Evolutionary conservation across 2,797 vertebrate genomes (phyloP).

Genomic region (Chelmon rostratus): DNA sequence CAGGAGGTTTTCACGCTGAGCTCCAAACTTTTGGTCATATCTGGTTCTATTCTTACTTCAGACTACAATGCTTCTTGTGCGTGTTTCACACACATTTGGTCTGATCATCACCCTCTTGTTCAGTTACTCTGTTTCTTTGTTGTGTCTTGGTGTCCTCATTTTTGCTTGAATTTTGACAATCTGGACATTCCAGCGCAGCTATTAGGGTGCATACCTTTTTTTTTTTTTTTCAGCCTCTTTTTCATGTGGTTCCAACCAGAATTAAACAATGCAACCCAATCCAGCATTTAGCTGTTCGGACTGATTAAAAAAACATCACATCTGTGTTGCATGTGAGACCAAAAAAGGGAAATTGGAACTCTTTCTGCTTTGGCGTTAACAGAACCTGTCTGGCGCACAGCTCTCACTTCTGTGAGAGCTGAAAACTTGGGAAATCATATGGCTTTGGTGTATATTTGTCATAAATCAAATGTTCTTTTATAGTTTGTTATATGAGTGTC

Average conservation of each 20-base stretch:
- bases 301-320: constrained; percentile 52
- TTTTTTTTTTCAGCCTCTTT: constrained; percentile 19
- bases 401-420: constrained; percentile 8
- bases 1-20: background rate
- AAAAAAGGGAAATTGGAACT: constrained; percentile 42
- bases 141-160: background rate
- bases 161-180: background rate
- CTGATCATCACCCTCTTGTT: constrained; percentile 8
- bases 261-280: constrained; percentile 38
- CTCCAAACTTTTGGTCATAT: background rate
- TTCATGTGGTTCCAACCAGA: constrained; percentile 35
- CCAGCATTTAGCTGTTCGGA: constrained; percentile 38
- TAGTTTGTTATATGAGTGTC: constrained; percentile 11
- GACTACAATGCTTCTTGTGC: background rate
- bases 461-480: constrained; percentile 6
- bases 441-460: background rate
- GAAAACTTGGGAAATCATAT: background rate
- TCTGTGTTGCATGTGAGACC: constrained; percentile 55
- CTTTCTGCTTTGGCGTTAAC: constrained; percentile 29
- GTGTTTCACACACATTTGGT: constrained; percentile 25
- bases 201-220: constrained; percentile 25
- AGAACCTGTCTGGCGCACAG: constrained; percentile 18
- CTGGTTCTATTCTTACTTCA: background rate
- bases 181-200: constrained; percentile 14
- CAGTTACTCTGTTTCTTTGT: background rate